Base-by-base conservation (phyloP, 2,113 vertebrate species). In the Chrysochloris asiatica region DNA sequence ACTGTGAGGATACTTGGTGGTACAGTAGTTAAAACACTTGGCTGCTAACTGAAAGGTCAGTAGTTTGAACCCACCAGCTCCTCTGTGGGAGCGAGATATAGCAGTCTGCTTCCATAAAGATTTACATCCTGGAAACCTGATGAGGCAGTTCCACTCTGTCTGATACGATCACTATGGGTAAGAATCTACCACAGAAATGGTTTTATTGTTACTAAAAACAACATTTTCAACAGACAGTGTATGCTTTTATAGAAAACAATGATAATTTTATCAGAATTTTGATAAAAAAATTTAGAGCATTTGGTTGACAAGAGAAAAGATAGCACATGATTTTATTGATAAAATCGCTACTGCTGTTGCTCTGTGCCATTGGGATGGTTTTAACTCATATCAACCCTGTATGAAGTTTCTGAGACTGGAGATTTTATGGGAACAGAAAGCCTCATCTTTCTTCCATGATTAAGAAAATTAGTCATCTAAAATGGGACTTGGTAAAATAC, bases 141-240 rank as follows among this genome's bases (percentile, higher is more conserved):
- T n/a, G 12, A 4, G 13, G 12, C 61, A 65, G 63, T 67, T 67
- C 33, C 19, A 19, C 63, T 19, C 33, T 67, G 13, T n/a, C 33
- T 4, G 10, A 10, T 13, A 69, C n/a, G 17, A 13, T 69, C 36
- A 14, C n/a, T 33, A 33, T 10, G 9, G 22, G n/a, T 22, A n/a
- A 24, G 67, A 41, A 38, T 38, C 19, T 2, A 38, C 67, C 38
- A n/a, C 16, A 19, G 14, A 6, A 67, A 17, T 67, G 13, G n/a
- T 13, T 67, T 67, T 17, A 28, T 59, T 28, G 0, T 83, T 79
- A 93, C 56, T 78, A 86, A 75, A 38, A 88, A 43, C 36, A 86
- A 82, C 75, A 90, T 52, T n/a, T n/a, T n/a, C 21, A 85, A 59
- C 36, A 45, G 72, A 94, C 78, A 87, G 77, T 61, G 54, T 22